Percentiles rank a stretch among this genome's conserved stretches.
These are phyloP conservation scores for Hystrix brachyura DNA, from an alignment of 2,113 vertebrate species.

Conservation along the genomic window DNA sequence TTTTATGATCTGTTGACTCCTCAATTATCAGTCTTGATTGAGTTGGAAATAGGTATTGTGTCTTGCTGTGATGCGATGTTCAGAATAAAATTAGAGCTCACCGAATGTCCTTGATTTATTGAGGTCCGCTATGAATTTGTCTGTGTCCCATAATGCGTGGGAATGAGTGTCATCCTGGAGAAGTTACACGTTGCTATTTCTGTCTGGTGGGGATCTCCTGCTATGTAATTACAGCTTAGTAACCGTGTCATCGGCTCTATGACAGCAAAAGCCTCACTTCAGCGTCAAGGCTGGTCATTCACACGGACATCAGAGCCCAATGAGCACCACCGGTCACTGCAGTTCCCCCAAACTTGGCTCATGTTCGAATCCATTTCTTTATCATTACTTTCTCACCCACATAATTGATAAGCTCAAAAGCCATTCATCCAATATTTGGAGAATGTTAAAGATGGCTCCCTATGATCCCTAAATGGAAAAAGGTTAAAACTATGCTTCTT, in stretches of 20 bases:
- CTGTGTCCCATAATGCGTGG: neutral
- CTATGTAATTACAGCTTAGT: neutral
- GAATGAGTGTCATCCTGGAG: neutral
- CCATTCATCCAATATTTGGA: neutral
- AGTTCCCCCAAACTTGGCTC: neutral
- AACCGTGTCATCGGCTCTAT: neutral
- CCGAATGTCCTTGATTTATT: neutral
- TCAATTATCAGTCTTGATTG: neutral
- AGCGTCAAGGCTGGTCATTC: neutral
- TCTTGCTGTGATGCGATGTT: neutral
- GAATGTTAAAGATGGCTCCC: neutral
- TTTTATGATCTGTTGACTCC: neutral
- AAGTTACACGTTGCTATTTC: neutral
- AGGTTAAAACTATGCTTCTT: neutral
- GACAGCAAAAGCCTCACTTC: neutral
- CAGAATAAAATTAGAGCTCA: neutral
- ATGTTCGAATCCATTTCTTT: neutral
- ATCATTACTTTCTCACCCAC: neutral
- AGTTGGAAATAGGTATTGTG: neutral
- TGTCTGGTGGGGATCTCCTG: neutral
- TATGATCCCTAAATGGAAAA: neutral
- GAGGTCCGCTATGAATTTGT: neutral
- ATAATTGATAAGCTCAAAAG: constrained; percentile 18
- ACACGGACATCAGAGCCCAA: neutral
- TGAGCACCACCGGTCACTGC: neutral